Base-by-base conservation (phyloP, 2,888 invertebrate species). In the Aporophyla lueneburgensis region DNA sequence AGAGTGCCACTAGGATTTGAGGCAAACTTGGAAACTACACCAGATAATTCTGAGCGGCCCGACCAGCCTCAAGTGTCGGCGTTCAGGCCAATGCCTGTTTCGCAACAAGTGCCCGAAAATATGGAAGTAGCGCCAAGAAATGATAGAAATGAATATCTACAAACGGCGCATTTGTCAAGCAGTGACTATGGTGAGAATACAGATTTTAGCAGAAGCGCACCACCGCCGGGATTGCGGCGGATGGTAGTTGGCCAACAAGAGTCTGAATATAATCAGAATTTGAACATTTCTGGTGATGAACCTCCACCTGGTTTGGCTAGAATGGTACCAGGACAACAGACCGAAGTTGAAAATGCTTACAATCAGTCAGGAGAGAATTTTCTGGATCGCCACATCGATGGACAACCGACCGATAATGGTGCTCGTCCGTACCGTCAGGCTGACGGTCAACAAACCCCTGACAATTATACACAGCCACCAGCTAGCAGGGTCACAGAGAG, bases 131-230 rank as follows among this genome's bases (percentile, higher is more conserved):
- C 97, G 19, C 97, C 98, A 0, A 97, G 97, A 80, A 97, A 97
- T 91, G 98, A 98, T 87, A 96, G 98, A 76, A 98, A 98, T 91
- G 98, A 98, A 92, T 98, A 98, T 92, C 93, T 98, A 77, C 98
- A 98, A 93, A 98, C 98, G 4, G 98, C 98, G 27, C 98, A 98
- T 89, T 93, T 98, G 66, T 98, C 98, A 2, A 97, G 97, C 86
- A 94, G 95, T 16, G 96, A 96, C 85, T 96, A 95, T 84, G 93
- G 93, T 19, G 96, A 95, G 81, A 96, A 96, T 86, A 94, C 95
- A 7, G 95, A 96, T 84, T 95, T 94, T 63, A 94, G 94, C 76
- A 88, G 91, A 56, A 94, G 95, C 76, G 94, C 97, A 80, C 97
- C 97, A 1, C 97, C 97, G 5, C 97, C 97, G 0, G 98, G 98